phyloP scores from a whole-genome alignment of 2,888 invertebrate species.

The Leptinotarsa rubiginosa region DNA sequence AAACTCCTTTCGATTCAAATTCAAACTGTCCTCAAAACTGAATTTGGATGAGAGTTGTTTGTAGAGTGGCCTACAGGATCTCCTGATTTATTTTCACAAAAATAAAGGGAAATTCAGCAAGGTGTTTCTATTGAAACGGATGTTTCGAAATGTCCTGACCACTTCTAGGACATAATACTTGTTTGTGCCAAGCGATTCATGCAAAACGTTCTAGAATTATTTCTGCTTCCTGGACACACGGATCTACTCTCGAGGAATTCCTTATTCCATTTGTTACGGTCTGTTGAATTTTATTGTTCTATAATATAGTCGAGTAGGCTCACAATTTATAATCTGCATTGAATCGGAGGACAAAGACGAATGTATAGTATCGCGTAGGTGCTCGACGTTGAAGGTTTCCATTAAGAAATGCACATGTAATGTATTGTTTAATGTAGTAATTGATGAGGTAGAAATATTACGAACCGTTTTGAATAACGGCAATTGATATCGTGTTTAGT shows the following conservation, averaged over 20 bases:
- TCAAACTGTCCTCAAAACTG: too few relatives aligned
- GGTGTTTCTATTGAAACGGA: too few relatives aligned
- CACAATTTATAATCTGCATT: slow-evolving; percentile 7
- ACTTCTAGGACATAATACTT: not conserved
- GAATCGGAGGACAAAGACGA: not conserved
- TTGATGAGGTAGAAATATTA: not conserved
- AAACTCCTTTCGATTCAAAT: too few relatives aligned
- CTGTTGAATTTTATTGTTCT: slow-evolving; percentile 2
- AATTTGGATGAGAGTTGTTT: too few relatives aligned
- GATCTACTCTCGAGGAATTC: not conserved
- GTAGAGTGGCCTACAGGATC: too few relatives aligned
- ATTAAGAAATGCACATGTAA: not conserved
- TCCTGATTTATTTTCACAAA: too few relatives aligned
- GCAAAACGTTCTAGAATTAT: not conserved
- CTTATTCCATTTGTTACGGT: not conserved
- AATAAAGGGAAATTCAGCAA: too few relatives aligned
- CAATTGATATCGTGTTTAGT: too few relatives aligned
- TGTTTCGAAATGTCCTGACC: too few relatives aligned
- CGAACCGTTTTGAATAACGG: too few relatives aligned
- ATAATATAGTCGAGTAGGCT: not conserved
- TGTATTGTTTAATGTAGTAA: not conserved
- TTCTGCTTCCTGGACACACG: not conserved
- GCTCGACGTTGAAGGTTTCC: not conserved
- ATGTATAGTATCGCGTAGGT: not conserved
- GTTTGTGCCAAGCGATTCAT: not conserved